phyloP scores from a whole-genome alignment of 2,113 vertebrate species.

The Sphyrna mokarran region DNA sequence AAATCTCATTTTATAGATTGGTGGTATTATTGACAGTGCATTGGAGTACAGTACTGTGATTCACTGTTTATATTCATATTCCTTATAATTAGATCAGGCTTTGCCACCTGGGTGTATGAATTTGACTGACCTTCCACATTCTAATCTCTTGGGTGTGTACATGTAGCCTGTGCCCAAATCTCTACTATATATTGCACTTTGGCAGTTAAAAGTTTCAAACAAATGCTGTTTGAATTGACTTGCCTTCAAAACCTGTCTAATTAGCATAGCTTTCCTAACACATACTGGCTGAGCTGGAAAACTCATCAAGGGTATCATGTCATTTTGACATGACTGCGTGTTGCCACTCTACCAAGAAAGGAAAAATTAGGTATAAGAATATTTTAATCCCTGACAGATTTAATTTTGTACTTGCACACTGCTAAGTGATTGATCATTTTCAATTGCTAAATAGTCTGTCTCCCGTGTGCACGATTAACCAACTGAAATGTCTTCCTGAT shows the following conservation, averaged over 20 bases:
- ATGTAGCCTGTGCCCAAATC: background rate
- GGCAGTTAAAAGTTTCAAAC: background rate
- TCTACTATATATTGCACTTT: background rate
- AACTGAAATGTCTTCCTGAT: background rate
- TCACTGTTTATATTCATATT: background rate
- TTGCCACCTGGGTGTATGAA: background rate
- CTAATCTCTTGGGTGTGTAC: background rate
- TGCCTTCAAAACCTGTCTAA: background rate
- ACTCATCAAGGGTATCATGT: background rate
- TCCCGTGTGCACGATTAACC: background rate
- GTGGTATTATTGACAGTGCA: background rate
- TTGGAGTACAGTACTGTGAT: background rate
- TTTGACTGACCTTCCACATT: background rate
- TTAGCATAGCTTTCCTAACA: background rate
- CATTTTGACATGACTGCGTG: background rate
- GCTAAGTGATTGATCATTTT: background rate
- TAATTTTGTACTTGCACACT: background rate
- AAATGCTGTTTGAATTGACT: background rate
- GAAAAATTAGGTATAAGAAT: background rate
- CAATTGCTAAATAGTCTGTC: background rate
- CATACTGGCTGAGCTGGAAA: background rate
- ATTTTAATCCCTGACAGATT: background rate
- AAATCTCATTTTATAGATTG: background rate
- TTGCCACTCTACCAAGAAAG: background rate
- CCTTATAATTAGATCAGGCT: background rate